Conservation (phyloP, 2,888 invertebrate species). For the Volucella inflata region DNA sequence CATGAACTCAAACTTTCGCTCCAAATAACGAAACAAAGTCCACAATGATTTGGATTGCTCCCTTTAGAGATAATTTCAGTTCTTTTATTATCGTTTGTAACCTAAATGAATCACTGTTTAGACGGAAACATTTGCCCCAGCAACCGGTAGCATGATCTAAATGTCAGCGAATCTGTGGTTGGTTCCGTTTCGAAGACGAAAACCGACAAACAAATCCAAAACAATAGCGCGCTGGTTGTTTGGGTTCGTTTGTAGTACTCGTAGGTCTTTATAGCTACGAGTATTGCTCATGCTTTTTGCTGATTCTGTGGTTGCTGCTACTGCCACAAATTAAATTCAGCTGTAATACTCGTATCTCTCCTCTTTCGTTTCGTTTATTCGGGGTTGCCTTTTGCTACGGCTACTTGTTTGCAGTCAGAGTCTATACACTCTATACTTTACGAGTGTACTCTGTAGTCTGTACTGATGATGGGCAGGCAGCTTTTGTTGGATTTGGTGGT, state of each 20-base stretch:
- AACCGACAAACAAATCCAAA: constrained; percentile 49
- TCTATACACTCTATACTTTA: no score
- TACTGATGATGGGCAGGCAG: no score
- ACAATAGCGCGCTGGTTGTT: constrained; percentile 13
- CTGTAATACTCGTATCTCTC: constrained; percentile 69
- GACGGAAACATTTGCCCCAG: constrained; percentile 57
- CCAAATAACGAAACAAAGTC: constrained; percentile 36
- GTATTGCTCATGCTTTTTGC: background rate
- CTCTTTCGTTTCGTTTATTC: constrained; percentile 48
- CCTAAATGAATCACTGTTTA: constrained; percentile 61
- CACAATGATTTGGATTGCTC: background rate
- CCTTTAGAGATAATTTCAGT: constrained; percentile 41
- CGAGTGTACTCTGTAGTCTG: no score
- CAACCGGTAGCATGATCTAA: constrained; percentile 70
- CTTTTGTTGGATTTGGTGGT: background rate
- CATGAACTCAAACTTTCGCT: constrained; percentile 64
- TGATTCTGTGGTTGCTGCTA: background rate
- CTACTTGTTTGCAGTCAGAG: background rate
- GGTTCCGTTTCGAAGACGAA: constrained; percentile 66
- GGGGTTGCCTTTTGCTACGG: constrained; percentile 54
- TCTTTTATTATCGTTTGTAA: constrained; percentile 23
- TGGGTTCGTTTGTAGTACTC: no score
- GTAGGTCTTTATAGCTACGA: background rate
- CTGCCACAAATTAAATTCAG: constrained; percentile 64
- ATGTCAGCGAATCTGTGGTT: constrained; percentile 73